phyloP scores from a whole-genome alignment of 1,140 invertebrate genomes.

The Saccostrea glomerata region DNA sequence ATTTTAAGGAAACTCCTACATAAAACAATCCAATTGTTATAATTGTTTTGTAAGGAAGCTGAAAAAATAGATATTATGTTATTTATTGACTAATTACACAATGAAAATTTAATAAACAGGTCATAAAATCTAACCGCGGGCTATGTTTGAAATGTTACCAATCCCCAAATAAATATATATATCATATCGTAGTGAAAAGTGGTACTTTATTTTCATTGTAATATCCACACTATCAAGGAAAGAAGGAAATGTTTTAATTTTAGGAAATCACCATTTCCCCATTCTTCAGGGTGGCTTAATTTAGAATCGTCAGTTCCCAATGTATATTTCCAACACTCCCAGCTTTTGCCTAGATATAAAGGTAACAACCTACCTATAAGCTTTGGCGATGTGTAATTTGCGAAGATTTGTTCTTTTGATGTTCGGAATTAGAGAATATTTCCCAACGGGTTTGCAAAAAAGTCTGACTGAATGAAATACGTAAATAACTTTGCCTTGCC shows the following conservation, averaged over 20 bases:
- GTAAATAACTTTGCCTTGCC: not conserved
- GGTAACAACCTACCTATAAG: not conserved
- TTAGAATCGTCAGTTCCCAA: not conserved
- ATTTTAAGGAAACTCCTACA: not conserved
- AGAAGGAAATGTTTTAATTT: not conserved
- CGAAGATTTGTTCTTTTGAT: conserved; percentile 21
- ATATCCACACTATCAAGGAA: not conserved
- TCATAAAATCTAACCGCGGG: not conserved
- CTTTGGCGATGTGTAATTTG: not conserved
- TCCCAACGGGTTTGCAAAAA: not conserved
- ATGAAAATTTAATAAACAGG: not conserved
- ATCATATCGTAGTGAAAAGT: not conserved
- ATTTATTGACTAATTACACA: not conserved
- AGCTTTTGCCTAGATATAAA: not conserved
- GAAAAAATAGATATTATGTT: not conserved
- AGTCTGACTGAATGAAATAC: not conserved
- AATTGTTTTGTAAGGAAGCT: not conserved
- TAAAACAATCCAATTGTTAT: not conserved
- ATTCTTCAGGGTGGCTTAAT: not conserved
- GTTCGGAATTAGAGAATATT: not conserved
- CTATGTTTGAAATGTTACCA: not conserved
- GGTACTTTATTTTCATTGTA: not conserved
- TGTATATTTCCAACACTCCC: not conserved
- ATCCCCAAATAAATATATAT: conserved; percentile 1
- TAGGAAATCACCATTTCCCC: not conserved